Evolutionary conservation across 1,140 invertebrate species (phyloP).

Genomic region (Heliconius hewitsoni): DNA sequence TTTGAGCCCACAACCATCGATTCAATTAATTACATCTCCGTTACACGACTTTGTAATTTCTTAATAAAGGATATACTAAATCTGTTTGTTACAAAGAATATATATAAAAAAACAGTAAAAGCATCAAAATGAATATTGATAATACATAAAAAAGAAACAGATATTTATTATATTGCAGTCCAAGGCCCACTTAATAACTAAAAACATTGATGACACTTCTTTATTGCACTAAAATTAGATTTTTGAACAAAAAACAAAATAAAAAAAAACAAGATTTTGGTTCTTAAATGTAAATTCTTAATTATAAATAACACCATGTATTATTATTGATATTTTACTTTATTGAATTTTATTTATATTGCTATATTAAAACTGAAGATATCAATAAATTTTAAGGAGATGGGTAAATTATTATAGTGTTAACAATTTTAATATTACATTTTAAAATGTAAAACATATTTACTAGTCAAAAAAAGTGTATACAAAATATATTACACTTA

Average conservation of each 20-base stretch:
- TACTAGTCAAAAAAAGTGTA: too few species aligned
- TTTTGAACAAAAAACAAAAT: slow-evolving; percentile 14
- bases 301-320: background rate
- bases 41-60: too few species aligned
- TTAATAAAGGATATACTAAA: too few species aligned
- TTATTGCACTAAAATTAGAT: slow-evolving; percentile 42
- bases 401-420: background rate
- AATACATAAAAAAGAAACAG: too few species aligned
- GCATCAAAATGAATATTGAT: too few species aligned
- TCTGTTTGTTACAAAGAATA: too few species aligned
- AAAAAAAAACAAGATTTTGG: background rate
- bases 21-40: too few species aligned
- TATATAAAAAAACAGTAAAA: too few species aligned
- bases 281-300: slow-evolving; percentile 3
- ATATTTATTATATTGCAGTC: background rate
- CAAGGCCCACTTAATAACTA: background rate
- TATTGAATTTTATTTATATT: background rate
- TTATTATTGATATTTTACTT: background rate
- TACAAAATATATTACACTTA: too few species aligned
- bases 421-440: background rate
- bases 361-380: background rate
- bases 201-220: slow-evolving; percentile 36
- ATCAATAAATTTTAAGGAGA: background rate
- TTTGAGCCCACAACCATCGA: too few species aligned
- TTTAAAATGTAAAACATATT: too few species aligned